phyloP scores from a whole-genome alignment of 2,888 invertebrate species.

The Cephus rjabovi region DNA sequence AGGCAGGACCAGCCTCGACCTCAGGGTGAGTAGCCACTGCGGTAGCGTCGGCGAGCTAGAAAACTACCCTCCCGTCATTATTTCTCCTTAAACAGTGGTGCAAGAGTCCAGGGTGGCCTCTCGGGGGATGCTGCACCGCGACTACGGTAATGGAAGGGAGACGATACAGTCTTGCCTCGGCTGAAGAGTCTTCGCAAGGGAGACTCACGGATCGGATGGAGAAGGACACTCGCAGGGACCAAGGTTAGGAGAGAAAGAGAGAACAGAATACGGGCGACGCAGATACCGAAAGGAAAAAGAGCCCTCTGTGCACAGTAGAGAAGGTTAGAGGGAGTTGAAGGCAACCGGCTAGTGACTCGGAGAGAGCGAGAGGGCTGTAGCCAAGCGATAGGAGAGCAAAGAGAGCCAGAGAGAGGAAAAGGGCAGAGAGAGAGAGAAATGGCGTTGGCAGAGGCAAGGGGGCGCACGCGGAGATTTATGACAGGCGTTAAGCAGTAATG shows the following conservation, averaged over 20 bases:
- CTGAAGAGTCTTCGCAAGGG: neutral
- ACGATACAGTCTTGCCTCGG: slow-evolving; percentile 7
- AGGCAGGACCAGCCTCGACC: neutral
- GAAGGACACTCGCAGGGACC: slow-evolving; percentile 26
- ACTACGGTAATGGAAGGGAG: slow-evolving; percentile 18
- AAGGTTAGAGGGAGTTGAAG: neutral
- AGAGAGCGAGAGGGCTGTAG: neutral
- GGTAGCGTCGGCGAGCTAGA: slow-evolving; percentile 12
- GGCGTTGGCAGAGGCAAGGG: slow-evolving; percentile 32
- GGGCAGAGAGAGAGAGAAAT: slow-evolving; percentile 22
- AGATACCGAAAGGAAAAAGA: neutral
- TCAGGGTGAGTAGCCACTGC: slow-evolving; percentile 14
- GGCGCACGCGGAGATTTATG: slow-evolving; percentile 66
- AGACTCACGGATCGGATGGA: slow-evolving; percentile 1
- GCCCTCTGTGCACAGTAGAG: neutral
- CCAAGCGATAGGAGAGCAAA: slow-evolving; percentile 6
- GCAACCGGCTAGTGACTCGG: neutral
- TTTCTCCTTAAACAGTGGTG: slow-evolving; percentile 44
- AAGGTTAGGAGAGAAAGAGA: slow-evolving; percentile 22
- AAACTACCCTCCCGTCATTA: slow-evolving; percentile 39
- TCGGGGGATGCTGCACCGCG: slow-evolving; percentile 21
- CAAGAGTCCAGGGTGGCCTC: slow-evolving; percentile 30
- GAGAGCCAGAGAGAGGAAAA: slow-evolving; percentile 27
- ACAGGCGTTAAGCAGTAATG: slow-evolving; percentile 69
- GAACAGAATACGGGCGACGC: slow-evolving; percentile 17